A percentile compares a stretch with the other conserved stretches of the same genome.
These are phyloP conservation scores for Atrichornis clamosus DNA, from an alignment of 2,113 vertebrate species.

Conservation along the genomic window DNA sequence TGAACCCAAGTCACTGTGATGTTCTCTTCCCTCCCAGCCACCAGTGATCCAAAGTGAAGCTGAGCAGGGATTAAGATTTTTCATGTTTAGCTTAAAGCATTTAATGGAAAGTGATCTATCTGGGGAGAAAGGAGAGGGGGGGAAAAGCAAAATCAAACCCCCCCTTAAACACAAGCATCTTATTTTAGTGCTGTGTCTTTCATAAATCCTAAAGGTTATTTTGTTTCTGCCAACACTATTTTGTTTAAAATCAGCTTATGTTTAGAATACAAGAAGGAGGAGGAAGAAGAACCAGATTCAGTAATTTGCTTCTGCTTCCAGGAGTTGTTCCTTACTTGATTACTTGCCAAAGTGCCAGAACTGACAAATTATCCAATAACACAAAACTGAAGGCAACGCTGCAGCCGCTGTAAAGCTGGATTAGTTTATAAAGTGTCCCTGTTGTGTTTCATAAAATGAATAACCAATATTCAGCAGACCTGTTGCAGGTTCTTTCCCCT, in stretches of 20 bases:
- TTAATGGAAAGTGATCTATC: background rate
- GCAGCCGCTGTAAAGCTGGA: slow-evolving; percentile 2
- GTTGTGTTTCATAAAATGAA: slow-evolving; percentile 35
- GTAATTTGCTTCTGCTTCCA: slow-evolving; percentile 2
- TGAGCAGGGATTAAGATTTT: background rate
- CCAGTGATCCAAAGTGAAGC: background rate
- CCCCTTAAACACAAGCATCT: background rate
- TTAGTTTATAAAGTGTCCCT: slow-evolving; percentile 56
- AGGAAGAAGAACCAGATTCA: slow-evolving; percentile 5
- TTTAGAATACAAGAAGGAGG: background rate
- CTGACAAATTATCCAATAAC: slow-evolving; percentile 74
- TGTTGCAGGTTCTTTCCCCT: slow-evolving; percentile 14
- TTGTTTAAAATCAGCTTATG: slow-evolving; percentile 15
- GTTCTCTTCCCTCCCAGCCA: background rate
- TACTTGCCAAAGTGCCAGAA: slow-evolving; percentile 58
- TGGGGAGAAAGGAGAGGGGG: background rate
- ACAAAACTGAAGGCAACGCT: background rate
- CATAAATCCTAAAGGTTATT: background rate
- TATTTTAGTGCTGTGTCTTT: background rate
- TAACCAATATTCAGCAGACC: slow-evolving; percentile 10
- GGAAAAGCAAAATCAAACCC: background rate
- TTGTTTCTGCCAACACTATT: background rate
- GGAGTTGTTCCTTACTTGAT: slow-evolving; percentile 47
- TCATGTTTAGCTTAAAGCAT: background rate
- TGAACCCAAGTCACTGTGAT: background rate